Evolutionary conservation across 2,888 invertebrate genomes (phyloP), one percentile per base, ranked within the genome.

Genomic region (Eudasyphora cyanicolor): DNA sequence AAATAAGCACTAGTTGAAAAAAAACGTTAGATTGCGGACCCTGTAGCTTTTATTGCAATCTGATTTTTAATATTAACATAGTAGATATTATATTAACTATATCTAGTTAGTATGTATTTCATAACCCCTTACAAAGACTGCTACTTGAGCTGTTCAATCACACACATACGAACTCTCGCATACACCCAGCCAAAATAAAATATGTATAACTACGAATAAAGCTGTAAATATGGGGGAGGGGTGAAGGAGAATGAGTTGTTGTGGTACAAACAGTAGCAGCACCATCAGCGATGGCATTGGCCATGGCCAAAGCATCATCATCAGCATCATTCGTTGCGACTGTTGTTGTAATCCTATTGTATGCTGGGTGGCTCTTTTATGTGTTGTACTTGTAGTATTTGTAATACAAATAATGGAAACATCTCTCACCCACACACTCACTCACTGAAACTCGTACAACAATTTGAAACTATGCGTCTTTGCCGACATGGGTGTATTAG

Each of bases 341-440:
- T 74, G 76, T 35, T 80, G 27, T 38, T 35, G 49, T 29, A 54
- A 62, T 74, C 71, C 35, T 71, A 75, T 76, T 73, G 60, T 60
- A 69, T 57, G 73, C n/a, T n/a, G 35, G 49, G 42, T 45, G 19
- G 49, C 67, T 67, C 21, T 69, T 60, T 24, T 71, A 6, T 77
- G 35, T 51, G 7, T 17, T 38, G 71, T 29, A 14, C 19, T 54
- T 71, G 51, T 62, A 49, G 60, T 62, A 51, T 79, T 82, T 82
- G 82, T 74, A 76, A 64, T 38, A 76, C 78, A 79, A 64, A 79
- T 76, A 74, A 74, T 71, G 71, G 42, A 49, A 79, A 42, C 49
- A 79, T 79, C 32, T 73, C 76, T 67, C 49, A 57, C 8, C 19
- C 21, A 51, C 38, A 27, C 51, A 49, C 14, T 12, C 17, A 69